Base-by-base conservation (phyloP, 1,140 invertebrate genomes). In the Camponotus pennsylvanicus region DNA sequence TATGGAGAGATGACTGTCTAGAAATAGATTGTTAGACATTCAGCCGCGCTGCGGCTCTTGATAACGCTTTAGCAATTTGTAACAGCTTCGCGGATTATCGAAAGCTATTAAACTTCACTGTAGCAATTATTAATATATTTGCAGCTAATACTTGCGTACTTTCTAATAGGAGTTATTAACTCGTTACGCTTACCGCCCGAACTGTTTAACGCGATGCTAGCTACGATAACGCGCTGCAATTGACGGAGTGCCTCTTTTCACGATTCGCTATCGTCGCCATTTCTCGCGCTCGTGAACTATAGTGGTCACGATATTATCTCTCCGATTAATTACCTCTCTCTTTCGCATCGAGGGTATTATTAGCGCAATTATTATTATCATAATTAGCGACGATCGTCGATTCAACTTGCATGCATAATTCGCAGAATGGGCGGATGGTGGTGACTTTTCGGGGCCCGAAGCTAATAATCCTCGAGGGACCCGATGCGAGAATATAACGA, bases 151-250 rank as follows among this genome's bases (percentile, higher is more conserved):
- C 18, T 83, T 45, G 79, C 52, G 37, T 61, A 75, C 69, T 75
- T 83, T 83, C 79, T 83, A 83, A 83, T 83, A n/a, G 79, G 79
- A 73, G 79, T 82, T 75, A 83, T 83, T 83, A 83, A 45, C 79
- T 75, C 79, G 79, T 83, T 83, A 83, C 69, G 57, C 79, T 71
- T 75, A 83, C 79, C 79, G 79, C 69, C 21, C 69, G 49, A 32
- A 83, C 79, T 83, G 32, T 83, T 83, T 83, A 83, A 83, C 79
- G 79, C 79, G 69, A 83, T 73, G 69, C 34, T 49, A 18, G 45
- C 64, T 32, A 55, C 69, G 79, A 83, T 83, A 83, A 83, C 69
- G 18, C 79, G 40, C 69, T 55, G 79, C 67, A 37, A 52, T 83
- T 73, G 79, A 57, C 55, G 79, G 15, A 34, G 42, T 40, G n/a